phyloP scores from a whole-genome alignment of 2,113 vertebrate species.

The Cepphus grylle region DNA sequence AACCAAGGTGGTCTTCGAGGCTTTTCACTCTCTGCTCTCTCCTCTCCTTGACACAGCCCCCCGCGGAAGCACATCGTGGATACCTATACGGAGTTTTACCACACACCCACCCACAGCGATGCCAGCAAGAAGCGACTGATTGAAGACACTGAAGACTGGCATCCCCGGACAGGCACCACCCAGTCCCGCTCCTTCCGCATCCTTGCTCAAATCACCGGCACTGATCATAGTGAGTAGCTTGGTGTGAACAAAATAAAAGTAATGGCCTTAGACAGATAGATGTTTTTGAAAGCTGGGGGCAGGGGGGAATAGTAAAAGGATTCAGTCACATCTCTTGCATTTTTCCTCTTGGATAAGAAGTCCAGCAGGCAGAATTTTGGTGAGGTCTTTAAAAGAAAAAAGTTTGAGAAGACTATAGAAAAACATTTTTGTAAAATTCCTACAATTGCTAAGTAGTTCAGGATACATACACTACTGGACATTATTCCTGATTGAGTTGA shows the following conservation, averaged over 20 bases:
- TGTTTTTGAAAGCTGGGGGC: rapidly evolving
- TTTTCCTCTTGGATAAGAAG: neutral
- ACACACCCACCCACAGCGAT: conserved; percentile 87
- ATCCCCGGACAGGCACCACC: conserved; percentile 88
- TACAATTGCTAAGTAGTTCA: neutral
- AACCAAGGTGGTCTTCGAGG: rapidly evolving
- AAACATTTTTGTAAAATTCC: neutral
- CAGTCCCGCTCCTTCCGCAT: conserved; percentile 97
- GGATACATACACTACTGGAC: neutral
- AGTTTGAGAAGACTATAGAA: neutral
- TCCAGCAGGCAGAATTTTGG: neutral
- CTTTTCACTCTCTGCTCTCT: neutral
- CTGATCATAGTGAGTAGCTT: conserved; percentile 80
- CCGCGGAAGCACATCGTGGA: conserved; percentile 88
- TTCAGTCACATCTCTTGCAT: neutral
- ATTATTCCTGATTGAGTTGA: neutral
- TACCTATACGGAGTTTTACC: conserved; percentile 91
- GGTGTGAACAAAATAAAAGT: rapidly evolving
- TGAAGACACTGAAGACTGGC: conserved; percentile 97
- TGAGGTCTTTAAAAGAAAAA: neutral
- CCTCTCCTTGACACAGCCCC: conserved; percentile 62
- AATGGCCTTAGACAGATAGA: too few species aligned
- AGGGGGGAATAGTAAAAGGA: too few species aligned
- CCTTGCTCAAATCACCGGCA: conserved; percentile 96
- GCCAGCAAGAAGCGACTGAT: conserved; percentile 94